Percentiles rank a stretch among this genome's conserved stretches.
Evolutionary conservation across 2,797 vertebrate species (phyloP).

Genomic region (Hyperoplus immaculatus): DNA sequence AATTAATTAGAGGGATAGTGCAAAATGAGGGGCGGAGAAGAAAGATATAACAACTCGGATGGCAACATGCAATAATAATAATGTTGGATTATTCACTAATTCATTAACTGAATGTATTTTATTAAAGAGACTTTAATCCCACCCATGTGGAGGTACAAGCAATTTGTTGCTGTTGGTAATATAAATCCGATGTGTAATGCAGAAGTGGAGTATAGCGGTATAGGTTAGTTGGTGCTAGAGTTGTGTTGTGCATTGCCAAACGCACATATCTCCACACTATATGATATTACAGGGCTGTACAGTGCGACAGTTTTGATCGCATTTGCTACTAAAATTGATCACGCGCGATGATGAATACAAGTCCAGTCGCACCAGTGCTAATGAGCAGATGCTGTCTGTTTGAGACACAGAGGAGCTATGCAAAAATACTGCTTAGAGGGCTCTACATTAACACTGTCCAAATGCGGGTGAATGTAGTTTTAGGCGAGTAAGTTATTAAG

Average conservation of each 20-base stretch:
- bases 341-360: too few relatives aligned
- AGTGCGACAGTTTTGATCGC: too few relatives aligned
- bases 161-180: not conserved
- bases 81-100: not conserved
- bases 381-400: too few relatives aligned
- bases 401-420: too few relatives aligned
- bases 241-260: not conserved
- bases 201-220: not conserved
- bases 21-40: slow-evolving; percentile 9
- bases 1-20: slow-evolving; percentile 13
- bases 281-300: too few relatives aligned
- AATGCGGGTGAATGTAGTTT: too few relatives aligned
- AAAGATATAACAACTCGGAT: slow-evolving; percentile 7
- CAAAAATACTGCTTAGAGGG: too few relatives aligned
- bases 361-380: too few relatives aligned
- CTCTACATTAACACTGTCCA: too few relatives aligned
- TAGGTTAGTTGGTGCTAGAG: not conserved
- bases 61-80: slow-evolving; percentile 4
- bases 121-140: not conserved
- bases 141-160: not conserved
- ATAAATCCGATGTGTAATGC: not conserved
- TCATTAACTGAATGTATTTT: not conserved
- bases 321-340: too few relatives aligned
- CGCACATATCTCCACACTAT: not conserved
- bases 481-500: too few relatives aligned